Conservation (phyloP, 2,797 vertebrate genomes). For the Sarcophilus harrisii region DNA sequence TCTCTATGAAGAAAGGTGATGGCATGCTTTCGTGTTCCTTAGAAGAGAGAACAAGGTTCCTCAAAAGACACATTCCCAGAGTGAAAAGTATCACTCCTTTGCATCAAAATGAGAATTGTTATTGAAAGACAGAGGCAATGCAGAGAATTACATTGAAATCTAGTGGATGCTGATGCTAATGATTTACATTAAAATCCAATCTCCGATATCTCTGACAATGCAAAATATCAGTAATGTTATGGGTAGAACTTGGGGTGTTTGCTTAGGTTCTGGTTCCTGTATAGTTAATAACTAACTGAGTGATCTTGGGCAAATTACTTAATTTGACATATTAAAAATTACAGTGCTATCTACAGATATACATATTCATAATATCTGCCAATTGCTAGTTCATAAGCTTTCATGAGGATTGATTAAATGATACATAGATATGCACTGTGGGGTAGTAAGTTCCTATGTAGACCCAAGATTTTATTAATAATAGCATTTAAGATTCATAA, state of each 20-base stretch:
- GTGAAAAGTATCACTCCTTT: neutral
- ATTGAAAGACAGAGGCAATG: neutral
- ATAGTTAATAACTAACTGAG: neutral
- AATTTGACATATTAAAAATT: neutral
- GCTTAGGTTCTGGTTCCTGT: neutral
- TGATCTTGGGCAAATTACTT: neutral
- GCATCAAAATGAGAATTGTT: neutral
- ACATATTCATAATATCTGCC: neutral
- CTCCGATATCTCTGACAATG: neutral
- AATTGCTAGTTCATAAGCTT: neutral
- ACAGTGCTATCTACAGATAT: neutral
- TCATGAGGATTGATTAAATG: neutral
- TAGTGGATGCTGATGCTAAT: neutral
- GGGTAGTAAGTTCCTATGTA: neutral
- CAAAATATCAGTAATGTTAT: neutral
- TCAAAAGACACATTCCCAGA: neutral
- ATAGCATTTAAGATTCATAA: neutral
- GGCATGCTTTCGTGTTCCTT: neutral
- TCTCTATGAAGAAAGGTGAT: neutral
- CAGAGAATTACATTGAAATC: neutral
- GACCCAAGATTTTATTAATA: neutral
- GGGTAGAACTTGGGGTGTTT: neutral
- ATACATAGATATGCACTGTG: neutral
- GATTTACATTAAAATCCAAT: neutral
- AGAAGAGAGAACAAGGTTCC: neutral